Percentiles rank a stretch among this genome's conserved stretches.
phyloP scores from a whole-genome alignment of 2,113 vertebrate genomes.

The Rhodinocichla rosea region DNA sequence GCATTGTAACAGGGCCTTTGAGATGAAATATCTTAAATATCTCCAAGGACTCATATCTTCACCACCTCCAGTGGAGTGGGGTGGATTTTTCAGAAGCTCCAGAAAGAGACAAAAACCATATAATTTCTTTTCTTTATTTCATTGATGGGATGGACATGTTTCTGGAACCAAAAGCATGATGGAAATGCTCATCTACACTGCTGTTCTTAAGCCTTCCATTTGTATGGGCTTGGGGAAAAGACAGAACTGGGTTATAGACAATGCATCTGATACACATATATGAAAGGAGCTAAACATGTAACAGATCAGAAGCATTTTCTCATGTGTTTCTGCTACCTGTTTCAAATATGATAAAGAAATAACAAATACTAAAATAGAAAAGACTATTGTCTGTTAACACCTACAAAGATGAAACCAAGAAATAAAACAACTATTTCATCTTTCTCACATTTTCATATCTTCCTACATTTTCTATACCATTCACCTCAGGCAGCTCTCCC shows the following conservation, averaged over 20 bases:
- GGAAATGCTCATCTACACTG: not conserved
- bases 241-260: not conserved
- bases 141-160: not conserved
- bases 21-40: not conserved
- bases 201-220: not conserved
- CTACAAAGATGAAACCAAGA: not conserved
- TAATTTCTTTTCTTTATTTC: not conserved
- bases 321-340: not conserved
- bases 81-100: not conserved
- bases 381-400: not conserved
- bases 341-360: not conserved
- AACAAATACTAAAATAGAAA: not conserved
- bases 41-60: not conserved
- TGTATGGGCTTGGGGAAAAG: not conserved
- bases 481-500: not conserved
- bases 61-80: not conserved
- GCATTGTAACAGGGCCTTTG: not conserved
- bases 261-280: not conserved
- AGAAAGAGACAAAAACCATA: not conserved
- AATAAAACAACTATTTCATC: not conserved
- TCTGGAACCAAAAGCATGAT: not conserved
- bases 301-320: not conserved
- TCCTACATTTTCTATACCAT: not conserved
- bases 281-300: not conserved
- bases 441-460: not conserved